A percentile compares a stretch with the other conserved stretches of the same genome.
These are phyloP conservation scores for Archivesica marissinica DNA, from an alignment of 1,140 invertebrate species.

Conservation along the genomic window DNA sequence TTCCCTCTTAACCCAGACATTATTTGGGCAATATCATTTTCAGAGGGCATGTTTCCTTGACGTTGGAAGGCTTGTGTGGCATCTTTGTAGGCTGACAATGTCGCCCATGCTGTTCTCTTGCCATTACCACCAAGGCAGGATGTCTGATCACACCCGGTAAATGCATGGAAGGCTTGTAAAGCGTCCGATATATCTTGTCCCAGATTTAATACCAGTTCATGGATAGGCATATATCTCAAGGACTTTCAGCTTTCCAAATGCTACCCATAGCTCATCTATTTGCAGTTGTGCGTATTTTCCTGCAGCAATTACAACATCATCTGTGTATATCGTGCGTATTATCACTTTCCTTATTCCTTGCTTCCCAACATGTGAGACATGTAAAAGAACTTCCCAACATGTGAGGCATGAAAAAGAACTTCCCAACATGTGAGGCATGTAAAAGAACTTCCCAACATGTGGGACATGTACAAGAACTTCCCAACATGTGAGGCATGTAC, in stretches of 20 bases:
- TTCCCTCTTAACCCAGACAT: background rate
- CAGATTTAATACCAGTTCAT: constrained; percentile 4
- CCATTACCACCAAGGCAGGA: constrained; percentile 28
- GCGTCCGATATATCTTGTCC: background rate
- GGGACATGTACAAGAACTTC: no score
- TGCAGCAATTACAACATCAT: no score
- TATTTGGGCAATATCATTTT: background rate
- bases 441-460: no score
- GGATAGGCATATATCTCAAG: constrained; percentile 3
- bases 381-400: no score
- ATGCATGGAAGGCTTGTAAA: constrained; percentile 13
- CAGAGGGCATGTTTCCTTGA: background rate
- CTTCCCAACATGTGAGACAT: no score
- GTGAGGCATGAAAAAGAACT: no score
- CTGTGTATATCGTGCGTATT: no score
- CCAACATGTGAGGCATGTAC: no score
- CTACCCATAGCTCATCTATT: no score
- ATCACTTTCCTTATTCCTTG: no score
- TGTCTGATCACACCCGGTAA: constrained; percentile 24
- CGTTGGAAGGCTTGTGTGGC: background rate
- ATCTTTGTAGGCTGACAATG: background rate
- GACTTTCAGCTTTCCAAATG: constrained; percentile 48
- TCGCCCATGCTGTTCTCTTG: constrained; percentile 42
- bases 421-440: no score
- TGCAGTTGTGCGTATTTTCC: no score